Evolutionary conservation across 2,888 invertebrate species (phyloP).

Genomic region (Acanthosepion lycidas): DNA sequence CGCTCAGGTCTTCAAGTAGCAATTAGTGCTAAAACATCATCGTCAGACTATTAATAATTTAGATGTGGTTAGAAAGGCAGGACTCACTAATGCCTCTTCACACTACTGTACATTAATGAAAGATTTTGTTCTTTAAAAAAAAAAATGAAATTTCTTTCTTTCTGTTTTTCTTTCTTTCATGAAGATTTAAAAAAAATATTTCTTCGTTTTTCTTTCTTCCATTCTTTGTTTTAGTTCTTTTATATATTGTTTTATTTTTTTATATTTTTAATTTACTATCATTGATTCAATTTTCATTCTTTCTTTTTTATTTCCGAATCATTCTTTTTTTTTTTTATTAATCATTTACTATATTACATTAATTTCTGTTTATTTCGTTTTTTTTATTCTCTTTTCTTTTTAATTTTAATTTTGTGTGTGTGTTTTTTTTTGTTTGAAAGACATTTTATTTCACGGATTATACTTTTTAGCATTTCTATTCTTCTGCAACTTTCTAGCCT

Average conservation of each 20-base stretch:
- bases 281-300: too few species aligned
- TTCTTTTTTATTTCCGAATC: too few species aligned
- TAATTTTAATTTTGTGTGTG: too few species aligned
- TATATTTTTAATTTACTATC: too few species aligned
- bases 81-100: neutral
- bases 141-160: neutral
- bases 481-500: too few species aligned
- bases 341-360: too few species aligned
- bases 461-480: too few species aligned
- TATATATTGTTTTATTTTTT: neutral
- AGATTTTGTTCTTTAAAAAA: neutral
- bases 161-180: neutral
- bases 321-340: too few species aligned
- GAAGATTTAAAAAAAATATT: neutral
- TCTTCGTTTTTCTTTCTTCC: neutral
- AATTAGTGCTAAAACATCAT: constrained; percentile 3
- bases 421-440: too few species aligned
- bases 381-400: too few species aligned
- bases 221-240: neutral
- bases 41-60: neutral
- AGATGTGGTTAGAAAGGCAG: neutral
- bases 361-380: too few species aligned
- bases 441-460: too few species aligned
- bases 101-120: neutral
- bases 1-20: neutral